Percentiles rank a stretch among this genome's conserved stretches.
Conservation (phyloP, 2,797 vertebrate genomes). For the Oceanodroma leucorhoa region DNA sequence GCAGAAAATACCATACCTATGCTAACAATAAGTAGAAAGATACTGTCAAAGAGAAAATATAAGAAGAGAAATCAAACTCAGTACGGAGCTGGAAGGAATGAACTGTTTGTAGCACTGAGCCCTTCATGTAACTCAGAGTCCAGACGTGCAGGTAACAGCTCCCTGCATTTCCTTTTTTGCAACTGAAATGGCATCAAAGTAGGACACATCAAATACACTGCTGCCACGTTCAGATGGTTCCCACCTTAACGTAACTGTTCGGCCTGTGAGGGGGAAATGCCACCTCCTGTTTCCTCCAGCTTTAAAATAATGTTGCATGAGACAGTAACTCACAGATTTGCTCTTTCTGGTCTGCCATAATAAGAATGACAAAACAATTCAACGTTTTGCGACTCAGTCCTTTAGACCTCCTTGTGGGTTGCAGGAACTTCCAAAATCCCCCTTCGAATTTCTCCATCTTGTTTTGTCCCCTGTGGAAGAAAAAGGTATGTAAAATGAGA, state of each 20-base stretch:
- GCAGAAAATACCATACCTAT: background rate
- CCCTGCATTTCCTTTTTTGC: background rate
- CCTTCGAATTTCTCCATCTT: background rate
- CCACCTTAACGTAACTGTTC: fast-evolving
- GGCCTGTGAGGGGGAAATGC: background rate
- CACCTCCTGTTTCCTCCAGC: background rate
- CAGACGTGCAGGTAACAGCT: background rate
- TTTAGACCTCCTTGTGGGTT: background rate
- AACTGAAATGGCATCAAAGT: background rate
- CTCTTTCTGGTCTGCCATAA: background rate
- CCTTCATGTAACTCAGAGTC: background rate
- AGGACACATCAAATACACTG: background rate
- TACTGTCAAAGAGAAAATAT: background rate
- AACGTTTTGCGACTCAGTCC: background rate
- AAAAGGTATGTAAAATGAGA: background rate
- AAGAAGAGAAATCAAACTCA: background rate
- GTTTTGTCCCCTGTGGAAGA: background rate
- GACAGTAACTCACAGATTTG: background rate
- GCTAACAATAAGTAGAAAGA: background rate
- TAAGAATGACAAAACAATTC: background rate
- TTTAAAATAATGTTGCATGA: background rate
- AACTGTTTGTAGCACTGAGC: background rate
- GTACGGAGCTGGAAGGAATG: background rate
- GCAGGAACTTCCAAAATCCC: background rate
- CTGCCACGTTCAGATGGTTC: background rate